A percentile compares a stretch with the other conserved stretches of the same genome.
Conservation (phyloP, 1,140 invertebrate species). For the Bombus waltoni region DNA sequence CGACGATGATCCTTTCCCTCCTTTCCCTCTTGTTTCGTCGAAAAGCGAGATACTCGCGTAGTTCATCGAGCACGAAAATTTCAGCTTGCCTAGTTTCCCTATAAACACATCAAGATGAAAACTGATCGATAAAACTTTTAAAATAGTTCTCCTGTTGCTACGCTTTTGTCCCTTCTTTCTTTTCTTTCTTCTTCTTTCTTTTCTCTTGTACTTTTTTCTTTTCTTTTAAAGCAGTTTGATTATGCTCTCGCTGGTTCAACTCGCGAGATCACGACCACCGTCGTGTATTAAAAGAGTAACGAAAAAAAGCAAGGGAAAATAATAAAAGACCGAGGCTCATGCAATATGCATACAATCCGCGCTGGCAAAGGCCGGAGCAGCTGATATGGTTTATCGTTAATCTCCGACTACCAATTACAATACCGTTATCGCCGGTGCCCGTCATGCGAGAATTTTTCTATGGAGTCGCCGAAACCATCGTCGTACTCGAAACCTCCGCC, state of each 20-base stretch:
- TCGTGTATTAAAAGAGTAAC: background rate
- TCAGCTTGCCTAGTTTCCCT: background rate
- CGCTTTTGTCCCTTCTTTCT: background rate
- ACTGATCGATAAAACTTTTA: background rate
- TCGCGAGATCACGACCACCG: background rate
- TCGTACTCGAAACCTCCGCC: background rate
- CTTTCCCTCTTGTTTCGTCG: background rate
- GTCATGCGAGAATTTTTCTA: slow-evolving; percentile 5
- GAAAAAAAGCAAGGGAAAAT: background rate
- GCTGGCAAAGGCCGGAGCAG: slow-evolving; percentile 6
- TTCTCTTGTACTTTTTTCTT: too few species aligned
- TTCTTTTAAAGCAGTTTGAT: background rate
- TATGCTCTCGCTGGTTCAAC: background rate
- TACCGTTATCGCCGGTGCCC: slow-evolving; percentile 27
- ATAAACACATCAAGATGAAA: too few species aligned
- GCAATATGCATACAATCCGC: slow-evolving; percentile 29
- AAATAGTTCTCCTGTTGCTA: background rate
- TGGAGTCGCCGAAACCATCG: background rate
- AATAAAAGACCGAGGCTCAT: background rate
- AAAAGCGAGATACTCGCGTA: background rate
- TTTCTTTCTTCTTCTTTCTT: background rate
- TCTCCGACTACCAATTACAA: slow-evolving; percentile 42
- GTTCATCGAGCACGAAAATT: background rate
- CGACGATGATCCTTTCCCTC: background rate
- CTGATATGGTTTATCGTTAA: slow-evolving; percentile 38